Conservation (phyloP, 2,888 invertebrate species). For the Cephus sareptanus region DNA sequence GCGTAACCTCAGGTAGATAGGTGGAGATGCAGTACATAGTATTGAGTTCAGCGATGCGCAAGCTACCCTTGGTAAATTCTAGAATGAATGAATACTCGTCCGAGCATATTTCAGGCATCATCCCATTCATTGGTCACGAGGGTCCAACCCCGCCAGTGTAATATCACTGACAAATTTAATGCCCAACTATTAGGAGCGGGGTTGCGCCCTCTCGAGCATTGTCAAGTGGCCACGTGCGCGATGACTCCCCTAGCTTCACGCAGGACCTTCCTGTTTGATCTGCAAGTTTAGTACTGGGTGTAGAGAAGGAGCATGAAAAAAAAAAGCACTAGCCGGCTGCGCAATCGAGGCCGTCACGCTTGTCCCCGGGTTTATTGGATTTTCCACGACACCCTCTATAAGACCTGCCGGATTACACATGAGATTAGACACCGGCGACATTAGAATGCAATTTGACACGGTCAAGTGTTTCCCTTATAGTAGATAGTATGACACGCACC, state of each 20-base stretch:
- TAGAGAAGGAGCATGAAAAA: slow-evolving; percentile 26
- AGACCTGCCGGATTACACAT: slow-evolving; percentile 62
- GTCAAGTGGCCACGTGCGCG: slow-evolving; percentile 60
- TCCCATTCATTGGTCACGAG: slow-evolving; percentile 37
- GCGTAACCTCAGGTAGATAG: neutral
- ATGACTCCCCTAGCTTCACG: slow-evolving; percentile 30
- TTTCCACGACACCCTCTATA: slow-evolving; percentile 44
- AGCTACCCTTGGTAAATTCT: slow-evolving; percentile 1
- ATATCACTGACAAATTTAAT: slow-evolving; percentile 65
- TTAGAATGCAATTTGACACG: slow-evolving; percentile 49
- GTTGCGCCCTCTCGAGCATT: slow-evolving; percentile 43
- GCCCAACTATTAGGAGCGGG: slow-evolving; percentile 62
- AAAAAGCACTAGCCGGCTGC: slow-evolving; percentile 29
- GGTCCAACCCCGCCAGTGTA: slow-evolving; percentile 44
- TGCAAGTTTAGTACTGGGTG: slow-evolving; percentile 11
- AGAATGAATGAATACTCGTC: slow-evolving; percentile 1
- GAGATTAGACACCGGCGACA: slow-evolving; percentile 54
- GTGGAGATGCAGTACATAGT: neutral
- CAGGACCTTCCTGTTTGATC: slow-evolving; percentile 19
- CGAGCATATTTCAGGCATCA: slow-evolving; percentile 47
- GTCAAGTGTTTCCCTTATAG: slow-evolving; percentile 47
- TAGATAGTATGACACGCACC: neutral
- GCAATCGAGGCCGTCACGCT: slow-evolving; percentile 51
- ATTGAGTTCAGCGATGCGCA: neutral
- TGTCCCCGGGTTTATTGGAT: slow-evolving; percentile 60